Evolutionary conservation across 2,888 invertebrate genomes (phyloP).

Genomic region (Microctonus aethiopoides): DNA sequence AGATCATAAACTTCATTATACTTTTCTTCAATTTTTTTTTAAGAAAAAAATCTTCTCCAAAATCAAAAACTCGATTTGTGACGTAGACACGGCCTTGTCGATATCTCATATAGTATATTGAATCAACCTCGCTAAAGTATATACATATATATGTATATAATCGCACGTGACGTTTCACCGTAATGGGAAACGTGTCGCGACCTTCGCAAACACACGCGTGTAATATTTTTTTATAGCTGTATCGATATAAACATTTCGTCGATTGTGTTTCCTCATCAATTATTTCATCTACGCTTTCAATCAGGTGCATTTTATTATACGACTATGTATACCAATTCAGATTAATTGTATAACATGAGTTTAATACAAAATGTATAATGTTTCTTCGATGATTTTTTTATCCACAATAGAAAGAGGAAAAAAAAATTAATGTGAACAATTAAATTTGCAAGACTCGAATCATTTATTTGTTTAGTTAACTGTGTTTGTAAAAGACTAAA

Average conservation of each 20-base stretch:
- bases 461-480: neutral
- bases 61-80: constrained; percentile 12
- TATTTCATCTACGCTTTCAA: neutral
- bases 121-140: constrained; percentile 22
- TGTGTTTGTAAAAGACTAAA: neutral
- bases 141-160: too few relatives aligned
- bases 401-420: neutral
- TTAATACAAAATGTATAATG: neutral
- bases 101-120: neutral
- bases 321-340: neutral
- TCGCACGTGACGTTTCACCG: constrained; percentile 16
- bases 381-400: neutral
- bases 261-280: constrained; percentile 16
- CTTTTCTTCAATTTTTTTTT: neutral
- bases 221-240: neutral
- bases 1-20: neutral
- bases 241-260: constrained; percentile 5
- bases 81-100: constrained; percentile 15
- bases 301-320: neutral
- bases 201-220: constrained; percentile 8
- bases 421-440: neutral
- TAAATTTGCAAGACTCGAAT: neutral
- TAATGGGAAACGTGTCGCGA: constrained; percentile 33
- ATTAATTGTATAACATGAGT: neutral
- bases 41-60: too few relatives aligned